phyloP scores from a whole-genome alignment of 2,888 invertebrate genomes.

The Morpho deidamia region DNA sequence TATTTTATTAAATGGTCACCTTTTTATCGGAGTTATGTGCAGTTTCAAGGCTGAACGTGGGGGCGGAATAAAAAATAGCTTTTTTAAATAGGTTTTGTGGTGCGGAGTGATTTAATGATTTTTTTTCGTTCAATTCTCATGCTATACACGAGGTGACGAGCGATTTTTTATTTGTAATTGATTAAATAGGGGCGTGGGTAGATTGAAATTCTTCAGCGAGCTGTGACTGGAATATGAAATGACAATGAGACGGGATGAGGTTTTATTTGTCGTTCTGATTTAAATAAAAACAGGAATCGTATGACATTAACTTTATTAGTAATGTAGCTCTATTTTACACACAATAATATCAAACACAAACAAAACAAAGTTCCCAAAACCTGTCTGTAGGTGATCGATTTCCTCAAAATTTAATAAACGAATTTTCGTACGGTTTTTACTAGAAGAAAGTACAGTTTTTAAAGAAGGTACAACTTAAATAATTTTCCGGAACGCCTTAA shows the following conservation, averaged over 20 bases:
- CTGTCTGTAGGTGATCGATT: too few species aligned
- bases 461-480: too few species aligned
- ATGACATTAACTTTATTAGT: neutral
- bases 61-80: slow-evolving; percentile 65
- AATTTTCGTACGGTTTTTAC: too few species aligned
- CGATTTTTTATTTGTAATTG: slow-evolving; percentile 70
- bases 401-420: too few species aligned
- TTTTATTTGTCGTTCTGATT: slow-evolving; percentile 11
- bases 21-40: slow-evolving; percentile 36
- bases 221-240: slow-evolving; percentile 52
- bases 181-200: slow-evolving; percentile 49
- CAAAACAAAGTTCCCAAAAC: too few species aligned
- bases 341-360: too few species aligned
- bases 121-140: slow-evolving; percentile 49
- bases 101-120: slow-evolving; percentile 72
- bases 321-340: too few species aligned
- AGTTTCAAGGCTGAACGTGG: slow-evolving; percentile 34
- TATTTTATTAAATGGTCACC: slow-evolving; percentile 23
- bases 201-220: slow-evolving; percentile 63
- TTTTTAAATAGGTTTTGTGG: slow-evolving; percentile 70
- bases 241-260: slow-evolving; percentile 14
- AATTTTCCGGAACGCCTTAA: too few species aligned
- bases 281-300: neutral
- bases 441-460: too few species aligned
- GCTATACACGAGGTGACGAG: slow-evolving; percentile 59